Evolutionary conservation across 2,797 vertebrate genomes (phyloP), one percentile per base, ranked within the genome.

Genomic region (Coregonus sp.): DNA sequence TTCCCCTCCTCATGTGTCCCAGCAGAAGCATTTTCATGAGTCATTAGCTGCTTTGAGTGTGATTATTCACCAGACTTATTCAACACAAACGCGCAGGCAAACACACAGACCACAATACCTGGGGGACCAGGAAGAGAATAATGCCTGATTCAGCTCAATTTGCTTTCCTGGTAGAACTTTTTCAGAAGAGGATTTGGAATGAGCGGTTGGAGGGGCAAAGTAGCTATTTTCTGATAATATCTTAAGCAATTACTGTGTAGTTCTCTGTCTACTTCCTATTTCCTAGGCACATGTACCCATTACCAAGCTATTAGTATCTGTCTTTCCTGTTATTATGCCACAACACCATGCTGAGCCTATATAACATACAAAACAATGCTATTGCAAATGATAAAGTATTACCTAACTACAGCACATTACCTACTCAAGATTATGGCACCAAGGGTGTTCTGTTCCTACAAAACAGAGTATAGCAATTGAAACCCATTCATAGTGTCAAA

Each of bases 21-120:
- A 3, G 77, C 82, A 78, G 33, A 16, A 52, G 78, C 85, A 79
- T 82, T 78, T 47, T 81, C 80, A 87, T 90, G 89, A 92, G 85
- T 90, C 90, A 92, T 90, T 88, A 88, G 84, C 72, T 85, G 84
- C 88, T 89, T 79, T 83, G 84, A 85, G 86, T 79, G 86, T 85
- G 82, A 89, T 89, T 90, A 89, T 81, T 90, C 87, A 89, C 82
- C 86, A 85, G 82, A 75, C 66, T 78, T 25, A 61, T 61, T 61
- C n/a, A 25, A 61, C 4, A 61, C n/a, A 61, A 6, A 61, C 7
- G n/a, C 18, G n/a, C 18, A 18, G 9, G 40, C 40, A 47, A 47
- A 47, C 9, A 40, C 37, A 47, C 40, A 11, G 9, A 12, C 40
- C 9, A 47, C 40, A 47, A 47, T 47, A 59, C 9, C 40, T 47